Conservation (phyloP, 1,140 invertebrate genomes). For the Phthorimaea operculella region DNA sequence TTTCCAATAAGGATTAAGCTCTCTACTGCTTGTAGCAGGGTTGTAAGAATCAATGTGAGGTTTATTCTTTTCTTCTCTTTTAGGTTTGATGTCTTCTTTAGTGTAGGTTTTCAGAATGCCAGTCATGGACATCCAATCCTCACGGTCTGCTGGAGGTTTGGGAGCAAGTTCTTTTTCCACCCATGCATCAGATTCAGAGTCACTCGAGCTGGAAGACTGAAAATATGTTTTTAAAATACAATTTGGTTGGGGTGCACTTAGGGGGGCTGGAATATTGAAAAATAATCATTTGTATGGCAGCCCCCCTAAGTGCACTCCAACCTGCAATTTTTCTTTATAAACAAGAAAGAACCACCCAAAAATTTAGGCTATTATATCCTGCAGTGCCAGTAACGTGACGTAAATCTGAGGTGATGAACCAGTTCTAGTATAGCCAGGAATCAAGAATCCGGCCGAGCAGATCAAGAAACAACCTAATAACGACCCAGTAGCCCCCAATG, state of each 20-base stretch:
- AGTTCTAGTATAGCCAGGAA: no score
- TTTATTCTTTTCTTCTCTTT: constrained; percentile 62
- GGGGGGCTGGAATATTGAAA: not conserved
- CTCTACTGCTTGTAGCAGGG: constrained; percentile 77
- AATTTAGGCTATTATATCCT: not conserved
- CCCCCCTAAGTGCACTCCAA: no score
- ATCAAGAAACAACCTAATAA: no score
- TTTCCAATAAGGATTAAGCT: constrained; percentile 95
- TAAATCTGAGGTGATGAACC: no score
- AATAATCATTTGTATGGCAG: no score
- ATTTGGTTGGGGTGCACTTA: no score
- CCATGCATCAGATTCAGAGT: constrained; percentile 63
- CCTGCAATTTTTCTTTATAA: no score
- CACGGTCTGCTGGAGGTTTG: constrained; percentile 33
- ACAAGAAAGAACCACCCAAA: not conserved
- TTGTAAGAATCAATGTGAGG: constrained; percentile 72
- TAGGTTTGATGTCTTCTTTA: constrained; percentile 57
- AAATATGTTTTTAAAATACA: not conserved
- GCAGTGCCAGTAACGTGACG: no score
- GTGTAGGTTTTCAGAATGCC: constrained; percentile 63
- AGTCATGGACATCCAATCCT: constrained; percentile 71
- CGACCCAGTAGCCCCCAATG: no score
- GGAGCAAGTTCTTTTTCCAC: constrained; percentile 59
- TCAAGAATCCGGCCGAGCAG: no score
- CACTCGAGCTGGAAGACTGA: constrained; percentile 42